A percentile compares a stretch with the other conserved stretches of the same genome.
Evolutionary conservation across 2,113 vertebrate genomes (phyloP).

Genomic region (Peromyscus maniculatus): DNA sequence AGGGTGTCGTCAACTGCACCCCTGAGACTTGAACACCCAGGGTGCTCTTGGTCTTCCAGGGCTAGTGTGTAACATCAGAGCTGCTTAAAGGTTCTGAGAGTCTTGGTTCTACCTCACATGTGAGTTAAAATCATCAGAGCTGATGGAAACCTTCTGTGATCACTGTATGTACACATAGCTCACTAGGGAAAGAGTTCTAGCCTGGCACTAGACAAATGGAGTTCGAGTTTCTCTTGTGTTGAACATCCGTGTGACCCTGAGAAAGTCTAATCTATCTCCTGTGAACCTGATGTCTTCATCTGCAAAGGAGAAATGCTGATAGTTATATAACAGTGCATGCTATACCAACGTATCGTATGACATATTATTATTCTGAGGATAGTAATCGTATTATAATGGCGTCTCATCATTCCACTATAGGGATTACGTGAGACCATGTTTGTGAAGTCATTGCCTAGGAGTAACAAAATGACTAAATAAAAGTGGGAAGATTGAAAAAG

Average conservation of each 20-base stretch:
- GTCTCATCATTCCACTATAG: neutral
- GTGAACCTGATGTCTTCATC: neutral
- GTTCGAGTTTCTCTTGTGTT: neutral
- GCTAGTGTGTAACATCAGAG: neutral
- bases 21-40: neutral
- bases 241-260: neutral
- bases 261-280: conserved; percentile 15
- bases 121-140: neutral
- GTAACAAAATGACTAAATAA: neutral
- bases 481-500: conserved; percentile 2
- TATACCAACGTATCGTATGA: neutral
- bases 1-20: neutral
- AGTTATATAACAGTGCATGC: neutral
- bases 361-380: neutral
- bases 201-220: neutral
- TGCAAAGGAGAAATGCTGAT: neutral
- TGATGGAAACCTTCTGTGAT: neutral
- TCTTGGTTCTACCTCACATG: neutral
- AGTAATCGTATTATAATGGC: neutral
- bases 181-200: neutral
- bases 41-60: neutral
- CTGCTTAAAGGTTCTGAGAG: neutral
- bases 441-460: neutral
- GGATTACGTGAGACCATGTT: neutral
- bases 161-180: neutral